These are phyloP conservation scores for Drosophila colorata DNA, from an alignment of 2,888 invertebrate genomes.

Conservation along the genomic window DNA sequence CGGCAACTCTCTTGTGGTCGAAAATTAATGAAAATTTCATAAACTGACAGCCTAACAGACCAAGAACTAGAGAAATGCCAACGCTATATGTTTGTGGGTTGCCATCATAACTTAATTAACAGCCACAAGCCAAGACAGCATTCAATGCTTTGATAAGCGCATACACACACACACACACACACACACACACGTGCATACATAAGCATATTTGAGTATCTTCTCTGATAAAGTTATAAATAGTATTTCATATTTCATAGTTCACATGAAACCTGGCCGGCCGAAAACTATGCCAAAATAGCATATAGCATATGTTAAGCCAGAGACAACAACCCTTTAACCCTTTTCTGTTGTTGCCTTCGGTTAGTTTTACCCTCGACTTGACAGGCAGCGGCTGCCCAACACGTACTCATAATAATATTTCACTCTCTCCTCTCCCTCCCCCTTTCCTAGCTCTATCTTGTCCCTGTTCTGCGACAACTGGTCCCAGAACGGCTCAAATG, in stretches of 20 bases:
- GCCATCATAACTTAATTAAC: slow-evolving; percentile 82
- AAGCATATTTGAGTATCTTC: slow-evolving; percentile 30
- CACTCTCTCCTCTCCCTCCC: slow-evolving; percentile 35
- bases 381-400: slow-evolving; percentile 50
- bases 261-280: slow-evolving; percentile 18
- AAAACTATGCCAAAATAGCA: slow-evolving; percentile 62
- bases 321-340: slow-evolving; percentile 61
- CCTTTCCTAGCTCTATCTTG: not conserved
- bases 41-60: slow-evolving; percentile 67
- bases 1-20: slow-evolving; percentile 75
- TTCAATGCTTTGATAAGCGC: slow-evolving; percentile 60
- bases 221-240: slow-evolving; percentile 72
- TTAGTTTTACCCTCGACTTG: slow-evolving; percentile 25
- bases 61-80: slow-evolving; percentile 46
- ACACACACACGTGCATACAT: slow-evolving; percentile 8
- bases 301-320: slow-evolving; percentile 66
- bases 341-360: slow-evolving; percentile 11
- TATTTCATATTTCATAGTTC: slow-evolving; percentile 63
- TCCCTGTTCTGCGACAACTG: slow-evolving; percentile 21
- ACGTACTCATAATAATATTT: slow-evolving; percentile 76
- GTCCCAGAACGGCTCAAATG: slow-evolving; percentile 18
- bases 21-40: slow-evolving; percentile 82
- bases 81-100: slow-evolving; percentile 64
- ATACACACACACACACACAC: slow-evolving; percentile 5
- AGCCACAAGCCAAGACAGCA: slow-evolving; percentile 63